Base-by-base conservation (phyloP, 2,797 vertebrate species). In the Calcarius lapponicus region DNA sequence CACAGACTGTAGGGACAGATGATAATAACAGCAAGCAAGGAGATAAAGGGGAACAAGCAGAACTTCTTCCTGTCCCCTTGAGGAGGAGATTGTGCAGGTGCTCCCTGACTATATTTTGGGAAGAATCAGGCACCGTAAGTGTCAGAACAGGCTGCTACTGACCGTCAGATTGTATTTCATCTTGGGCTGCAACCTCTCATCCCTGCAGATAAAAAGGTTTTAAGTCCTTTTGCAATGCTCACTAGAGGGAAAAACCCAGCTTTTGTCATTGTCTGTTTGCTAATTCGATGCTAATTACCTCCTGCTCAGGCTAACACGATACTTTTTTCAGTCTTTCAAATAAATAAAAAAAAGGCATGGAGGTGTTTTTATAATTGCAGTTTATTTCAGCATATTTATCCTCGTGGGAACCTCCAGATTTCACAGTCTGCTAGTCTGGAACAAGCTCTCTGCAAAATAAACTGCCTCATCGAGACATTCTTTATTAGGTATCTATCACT, bases 401-500 rank as follows among this genome's bases (percentile, higher is more conserved):
- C 90, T 94, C 91, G 40, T 28, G 85, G 84, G 93, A 96, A 70
- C 80, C 80, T 92, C 80, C 29, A 79, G 93, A 94, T 96, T 92
- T 97, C 92, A 94, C 90, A 95, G 93, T 71, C 91, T 93, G 90
- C 78, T 95, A 92, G 94, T 43, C 78, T 3, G 54, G 93, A 96
- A 95, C 90, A 88, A 79, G 83, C 94, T 71, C 36, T 67, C 93
- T 85, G 71, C 38, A 92, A 96, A 95, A 95, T 94, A 94, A 95
- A 96, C 80, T 84, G 96, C 93, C 70, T 95, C 86, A 31, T 32
- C 64, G 91, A 96, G 90, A 76, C 88, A 80, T 87, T 88, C 93
- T 96, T 96, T 96, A 95, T 96, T 95, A 93, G 94, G 90, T 62
- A 88, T 95, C 92, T 93, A 95, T 94, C 83, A 78, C 96, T 87